Conservation (phyloP, 1,140 invertebrate species). For the Pseudomyrmex pallidus region DNA sequence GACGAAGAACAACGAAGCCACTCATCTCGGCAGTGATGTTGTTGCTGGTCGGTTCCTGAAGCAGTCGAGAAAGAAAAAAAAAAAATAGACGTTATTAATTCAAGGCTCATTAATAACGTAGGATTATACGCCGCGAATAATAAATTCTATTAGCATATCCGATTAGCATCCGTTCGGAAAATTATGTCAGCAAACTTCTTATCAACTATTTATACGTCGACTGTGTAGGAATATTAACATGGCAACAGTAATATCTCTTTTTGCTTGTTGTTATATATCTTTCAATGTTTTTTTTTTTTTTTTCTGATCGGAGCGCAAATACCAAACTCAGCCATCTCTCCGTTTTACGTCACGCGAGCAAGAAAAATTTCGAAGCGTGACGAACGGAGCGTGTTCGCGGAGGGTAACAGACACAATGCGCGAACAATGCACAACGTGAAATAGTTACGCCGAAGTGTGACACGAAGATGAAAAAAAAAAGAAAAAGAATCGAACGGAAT, state of each 20-base stretch:
- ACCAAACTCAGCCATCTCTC: not conserved
- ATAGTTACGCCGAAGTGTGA: not conserved
- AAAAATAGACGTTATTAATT: not conserved
- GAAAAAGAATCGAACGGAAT: conserved; percentile 70
- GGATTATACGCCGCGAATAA: not conserved
- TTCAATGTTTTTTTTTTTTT: not conserved
- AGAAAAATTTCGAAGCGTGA: conserved; percentile 49
- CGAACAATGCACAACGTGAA: conserved; percentile 26
- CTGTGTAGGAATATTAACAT: not conserved
- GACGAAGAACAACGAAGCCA: conserved; percentile 50
- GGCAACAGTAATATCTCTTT: not conserved
- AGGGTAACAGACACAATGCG: conserved; percentile 32
- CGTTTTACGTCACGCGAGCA: not conserved
- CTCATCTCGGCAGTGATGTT: conserved; percentile 77
- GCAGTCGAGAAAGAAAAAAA: conserved; percentile 59
- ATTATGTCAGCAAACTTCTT: conserved; percentile 26
- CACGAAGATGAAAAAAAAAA: conserved; percentile 34
- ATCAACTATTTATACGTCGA: conserved; percentile 9
- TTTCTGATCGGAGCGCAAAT: not conserved
- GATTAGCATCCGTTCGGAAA: not conserved
- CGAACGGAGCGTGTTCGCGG: not conserved
- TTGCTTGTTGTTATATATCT: conserved; percentile 9
- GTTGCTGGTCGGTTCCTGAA: conserved; percentile 79
- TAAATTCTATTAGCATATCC: not conserved
- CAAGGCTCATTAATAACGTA: not conserved